Percentiles rank a stretch among this genome's conserved stretches.
Evolutionary conservation across 2,113 vertebrate genomes (phyloP).

Genomic region (Eulemur rufifrons): DNA sequence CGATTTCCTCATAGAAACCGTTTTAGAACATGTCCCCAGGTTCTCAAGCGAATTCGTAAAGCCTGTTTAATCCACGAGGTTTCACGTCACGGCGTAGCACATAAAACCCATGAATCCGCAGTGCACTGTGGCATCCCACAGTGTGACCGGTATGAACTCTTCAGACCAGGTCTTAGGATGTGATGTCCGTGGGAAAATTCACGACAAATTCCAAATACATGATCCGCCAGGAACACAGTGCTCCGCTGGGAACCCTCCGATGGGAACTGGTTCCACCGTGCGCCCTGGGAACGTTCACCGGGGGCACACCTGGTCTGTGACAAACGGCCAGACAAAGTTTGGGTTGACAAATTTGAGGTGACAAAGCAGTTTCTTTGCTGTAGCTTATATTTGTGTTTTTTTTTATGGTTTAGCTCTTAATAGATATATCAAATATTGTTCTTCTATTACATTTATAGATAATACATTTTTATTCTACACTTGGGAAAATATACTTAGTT

Average conservation of each 20-base stretch:
- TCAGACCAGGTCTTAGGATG: background rate
- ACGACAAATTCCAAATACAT: background rate
- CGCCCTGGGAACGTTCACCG: background rate
- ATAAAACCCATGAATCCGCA: background rate
- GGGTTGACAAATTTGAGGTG: background rate
- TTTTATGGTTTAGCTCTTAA: background rate
- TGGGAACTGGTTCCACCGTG: background rate
- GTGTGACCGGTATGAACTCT: background rate
- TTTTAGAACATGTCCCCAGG: background rate
- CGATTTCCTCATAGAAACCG: background rate
- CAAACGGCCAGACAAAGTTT: background rate
- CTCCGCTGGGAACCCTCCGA: background rate
- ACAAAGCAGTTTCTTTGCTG: background rate
- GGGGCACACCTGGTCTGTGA: background rate
- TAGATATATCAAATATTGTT: background rate
- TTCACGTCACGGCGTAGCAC: background rate
- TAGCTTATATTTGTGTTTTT: background rate
- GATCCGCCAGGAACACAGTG: background rate
- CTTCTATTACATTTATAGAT: background rate
- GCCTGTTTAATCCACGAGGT: background rate
- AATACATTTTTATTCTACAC: background rate
- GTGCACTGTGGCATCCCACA: fast-evolving
- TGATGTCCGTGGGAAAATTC: background rate
- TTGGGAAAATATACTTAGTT: background rate
- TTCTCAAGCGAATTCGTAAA: background rate